These are phyloP conservation scores for Yponomeuta malinellus DNA, from an alignment of 2,888 invertebrate species.

Conservation along the genomic window DNA sequence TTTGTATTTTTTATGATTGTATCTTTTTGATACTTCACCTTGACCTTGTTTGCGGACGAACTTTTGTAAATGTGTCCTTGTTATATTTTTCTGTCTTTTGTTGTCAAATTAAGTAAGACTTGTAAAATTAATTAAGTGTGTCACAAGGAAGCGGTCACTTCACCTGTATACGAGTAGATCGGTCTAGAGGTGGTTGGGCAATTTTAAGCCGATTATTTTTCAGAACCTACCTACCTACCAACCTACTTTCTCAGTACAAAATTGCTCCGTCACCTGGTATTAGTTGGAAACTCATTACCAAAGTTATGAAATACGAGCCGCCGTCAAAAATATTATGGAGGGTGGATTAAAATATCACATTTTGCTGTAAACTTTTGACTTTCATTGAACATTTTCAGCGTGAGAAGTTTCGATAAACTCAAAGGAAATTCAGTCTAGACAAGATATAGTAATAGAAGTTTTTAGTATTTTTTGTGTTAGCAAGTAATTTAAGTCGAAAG, in stretches of 20 bases:
- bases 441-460: background rate
- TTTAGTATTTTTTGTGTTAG: background rate
- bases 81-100: no score
- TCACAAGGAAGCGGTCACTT: no score
- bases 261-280: background rate
- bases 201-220: background rate
- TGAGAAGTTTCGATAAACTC: background rate
- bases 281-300: background rate
- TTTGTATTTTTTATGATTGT: no score
- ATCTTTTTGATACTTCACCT: no score
- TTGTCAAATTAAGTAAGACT: no score
- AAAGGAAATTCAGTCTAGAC: background rate
- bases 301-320: slow-evolving; percentile 1
- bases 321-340: background rate
- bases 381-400: background rate
- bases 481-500: background rate
- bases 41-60: no score
- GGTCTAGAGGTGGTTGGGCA: no score
- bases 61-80: no score
- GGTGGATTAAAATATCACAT: background rate
- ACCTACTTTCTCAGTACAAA: background rate
- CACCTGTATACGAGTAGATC: no score
- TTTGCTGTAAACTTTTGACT: background rate
- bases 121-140: no score
- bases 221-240: no score